Base-by-base conservation (phyloP, 1,140 invertebrate species). In the Drosophila fuyamai region DNA sequence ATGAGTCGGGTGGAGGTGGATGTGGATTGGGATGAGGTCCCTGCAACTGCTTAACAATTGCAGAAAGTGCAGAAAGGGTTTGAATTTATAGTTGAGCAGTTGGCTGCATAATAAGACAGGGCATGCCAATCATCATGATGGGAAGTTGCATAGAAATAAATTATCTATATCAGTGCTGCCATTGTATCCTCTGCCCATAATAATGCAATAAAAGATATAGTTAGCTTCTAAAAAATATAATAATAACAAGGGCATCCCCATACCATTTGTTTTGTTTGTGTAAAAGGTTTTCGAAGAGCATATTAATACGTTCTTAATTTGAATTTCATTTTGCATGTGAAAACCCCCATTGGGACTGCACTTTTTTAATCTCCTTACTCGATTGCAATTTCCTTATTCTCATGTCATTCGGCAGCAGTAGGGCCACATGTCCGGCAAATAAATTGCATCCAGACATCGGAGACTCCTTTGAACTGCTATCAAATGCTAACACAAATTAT, bases 401-500 rank as follows among this genome's bases (percentile, higher is more conserved):
- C 60, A 72, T 53, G 70, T 14, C 70, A 23, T 58, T 35, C 36
- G 46, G 38, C 44, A 14, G 23, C 43, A 10, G 48, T 16, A 14
- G 48, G n/a, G 35, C 32, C 47, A 63, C 59, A 75, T 58, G 41
- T 54, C 27, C 10, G 43, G 44, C n/a, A 76, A 76, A 76, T 67
- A 54, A 67, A 76, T 76, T 59, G 72, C 54, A 59, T 41, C 10
- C 16, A 23, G 38, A n/a, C 5, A 7, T 10, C 5, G 13, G 29
- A 13, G 5, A 13, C 47, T 13, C 47, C 32, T 53, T 57, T 51
- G 14, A 74, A 53, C 12, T 40, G 18, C 27, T 48, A 18, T 51
- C 9, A 63, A 55, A 29, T 53, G 51, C 59, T 35, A 74, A 50
- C 65, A 82, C 66, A 86, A 86, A 86, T 88, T 88, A 86, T 86